phyloP scores from a whole-genome alignment of 1,140 invertebrate species.

The Heliconius melpomene region DNA sequence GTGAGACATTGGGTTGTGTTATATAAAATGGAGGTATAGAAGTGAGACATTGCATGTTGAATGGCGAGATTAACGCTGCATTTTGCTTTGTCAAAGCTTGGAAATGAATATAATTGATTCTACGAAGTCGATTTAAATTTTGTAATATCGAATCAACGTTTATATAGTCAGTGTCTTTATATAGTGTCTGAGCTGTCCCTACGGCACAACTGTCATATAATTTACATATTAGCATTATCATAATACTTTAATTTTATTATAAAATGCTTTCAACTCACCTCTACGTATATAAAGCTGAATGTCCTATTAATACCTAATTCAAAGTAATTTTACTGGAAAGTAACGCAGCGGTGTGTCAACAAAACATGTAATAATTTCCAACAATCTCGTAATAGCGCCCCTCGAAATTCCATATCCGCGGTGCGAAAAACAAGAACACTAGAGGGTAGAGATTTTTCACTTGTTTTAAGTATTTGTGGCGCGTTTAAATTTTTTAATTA shows the following conservation, averaged over 20 bases:
- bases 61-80: too few species aligned
- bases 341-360: neutral
- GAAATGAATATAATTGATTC: too few species aligned
- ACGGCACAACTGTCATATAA: too few species aligned
- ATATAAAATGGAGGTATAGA: neutral
- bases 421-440: neutral
- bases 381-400: neutral
- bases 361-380: neutral
- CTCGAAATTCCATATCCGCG: neutral
- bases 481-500: slow-evolving; percentile 11
- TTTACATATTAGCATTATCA: too few species aligned
- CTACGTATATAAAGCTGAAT: neutral
- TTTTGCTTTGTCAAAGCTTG: too few species aligned
- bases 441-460: neutral
- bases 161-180: too few species aligned
- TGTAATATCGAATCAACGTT: too few species aligned
- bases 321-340: neutral
- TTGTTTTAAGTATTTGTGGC: neutral
- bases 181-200: too few species aligned
- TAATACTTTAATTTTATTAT: neutral
- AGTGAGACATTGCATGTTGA: too few species aligned
- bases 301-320: neutral
- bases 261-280: neutral
- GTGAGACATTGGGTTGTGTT: neutral
- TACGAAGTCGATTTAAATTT: too few species aligned